Evolutionary conservation across 2,888 invertebrate genomes (phyloP), one percentile per base, ranked within the genome.

Genomic region (Zonitis immaculata): DNA sequence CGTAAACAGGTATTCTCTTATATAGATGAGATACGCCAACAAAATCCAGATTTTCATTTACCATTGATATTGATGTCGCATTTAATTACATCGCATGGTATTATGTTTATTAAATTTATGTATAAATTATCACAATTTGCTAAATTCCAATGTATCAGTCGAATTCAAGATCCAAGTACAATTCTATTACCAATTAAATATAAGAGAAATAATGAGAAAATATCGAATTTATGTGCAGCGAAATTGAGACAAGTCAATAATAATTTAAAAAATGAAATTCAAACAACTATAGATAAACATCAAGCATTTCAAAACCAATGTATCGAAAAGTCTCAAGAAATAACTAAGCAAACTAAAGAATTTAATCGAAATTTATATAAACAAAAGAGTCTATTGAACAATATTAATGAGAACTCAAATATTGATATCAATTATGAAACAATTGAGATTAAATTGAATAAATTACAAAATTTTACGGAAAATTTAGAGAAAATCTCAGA

Each of bases 31-130:
- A 51, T 76, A 14, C 71, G 70, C 52, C 44, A 47, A 3, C 52
- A 64, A 8, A 72, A 74, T 54, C 63, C 66, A 53, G 59, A 70
- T 58, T 67, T 70, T 2, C 59, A 71, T 55, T 66, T 75, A 32
- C 73, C 73, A 4, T 54, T 54, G 6, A 59, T 74, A 22, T 66
- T 70, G 64, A 54, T 68, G 7, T 75, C 75, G 6, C 74, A 73
- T 55, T 60, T 76, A 30, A 65, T 76, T 45, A 66, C 71, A 2
- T 74, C 76, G 1, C 71, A 72, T n/a, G 75, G 75, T 9, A 61
- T 59, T 35, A 70, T 67, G 49, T 71, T 74, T 59, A 60, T 66
- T 1, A 66, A 64, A 48, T 71, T 73, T 56, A 69, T 76, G 66
- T 64, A 70, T n/a, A 71, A 70, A 57, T 53, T 76, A 48, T 71